phyloP scores from a whole-genome alignment of 2,888 invertebrate species.

The Ganaspis brasiliensis region DNA sequence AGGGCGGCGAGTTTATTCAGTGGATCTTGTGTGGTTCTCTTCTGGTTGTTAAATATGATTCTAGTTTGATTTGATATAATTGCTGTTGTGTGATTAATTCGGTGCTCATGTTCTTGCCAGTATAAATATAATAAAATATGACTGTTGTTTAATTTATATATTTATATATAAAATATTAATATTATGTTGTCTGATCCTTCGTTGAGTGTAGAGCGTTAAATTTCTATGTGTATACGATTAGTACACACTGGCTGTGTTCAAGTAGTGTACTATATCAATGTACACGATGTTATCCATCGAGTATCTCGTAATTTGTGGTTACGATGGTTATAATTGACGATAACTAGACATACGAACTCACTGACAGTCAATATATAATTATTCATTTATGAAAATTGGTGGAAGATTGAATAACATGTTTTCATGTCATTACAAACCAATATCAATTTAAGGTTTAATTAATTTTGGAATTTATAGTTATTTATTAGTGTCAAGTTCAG shows the following conservation, averaged over 20 bases:
- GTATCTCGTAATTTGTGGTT: constrained; percentile 26
- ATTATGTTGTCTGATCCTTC: constrained; percentile 35
- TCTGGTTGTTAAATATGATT: constrained; percentile 15
- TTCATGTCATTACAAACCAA: neutral
- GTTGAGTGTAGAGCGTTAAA: constrained; percentile 30
- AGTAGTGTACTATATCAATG: constrained; percentile 7
- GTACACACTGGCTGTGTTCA: constrained; percentile 33
- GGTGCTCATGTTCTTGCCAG: constrained; percentile 25
- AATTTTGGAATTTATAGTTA: neutral
- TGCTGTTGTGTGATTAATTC: constrained; percentile 38
- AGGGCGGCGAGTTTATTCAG: constrained; percentile 26
- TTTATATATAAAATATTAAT: neutral
- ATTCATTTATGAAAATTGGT: neutral
- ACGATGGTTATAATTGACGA: constrained; percentile 19
- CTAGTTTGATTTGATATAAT: constrained; percentile 12
- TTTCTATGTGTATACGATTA: constrained; percentile 8
- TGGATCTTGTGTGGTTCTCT: constrained; percentile 28
- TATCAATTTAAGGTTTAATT: neutral
- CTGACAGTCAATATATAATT: constrained; percentile 12
- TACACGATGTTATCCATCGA: constrained; percentile 15
- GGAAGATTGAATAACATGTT: neutral
- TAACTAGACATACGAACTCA: constrained; percentile 14
- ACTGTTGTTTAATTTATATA: constrained; percentile 5
- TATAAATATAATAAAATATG: constrained; percentile 32
- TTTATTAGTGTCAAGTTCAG: too few species aligned